These are phyloP conservation scores for Poeciliopsis infans DNA, from an alignment of 2,797 vertebrate species.

Conservation along the genomic window DNA sequence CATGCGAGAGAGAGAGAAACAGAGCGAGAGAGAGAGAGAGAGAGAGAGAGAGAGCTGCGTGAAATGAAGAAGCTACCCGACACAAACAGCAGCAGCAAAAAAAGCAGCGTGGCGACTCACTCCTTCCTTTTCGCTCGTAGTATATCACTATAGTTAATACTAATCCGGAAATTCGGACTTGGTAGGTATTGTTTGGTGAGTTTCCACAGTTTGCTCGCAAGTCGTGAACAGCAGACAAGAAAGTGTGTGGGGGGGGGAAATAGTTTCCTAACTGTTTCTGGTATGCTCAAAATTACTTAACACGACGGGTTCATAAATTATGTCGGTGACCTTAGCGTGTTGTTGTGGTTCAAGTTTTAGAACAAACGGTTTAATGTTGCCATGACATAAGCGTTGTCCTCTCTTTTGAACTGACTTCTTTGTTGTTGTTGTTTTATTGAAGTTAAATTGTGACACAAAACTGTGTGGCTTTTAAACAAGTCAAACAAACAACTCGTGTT, in stretches of 20 bases:
- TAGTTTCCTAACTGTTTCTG: constrained; percentile 1
- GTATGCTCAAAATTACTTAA: background rate
- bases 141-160: constrained; percentile 43
- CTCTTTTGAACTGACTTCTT: background rate
- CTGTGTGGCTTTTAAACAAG: background rate
- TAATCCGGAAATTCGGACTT: constrained; percentile 64
- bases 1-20: background rate
- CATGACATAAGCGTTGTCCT: background rate
- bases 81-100: constrained; percentile 10
- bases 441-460: constrained; percentile 4
- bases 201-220: constrained; percentile 54
- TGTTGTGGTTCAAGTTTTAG: background rate
- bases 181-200: constrained; percentile 74
- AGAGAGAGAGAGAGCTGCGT: background rate
- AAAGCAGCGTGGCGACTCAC: constrained; percentile 13
- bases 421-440: background rate
- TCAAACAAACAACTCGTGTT: constrained; percentile 7
- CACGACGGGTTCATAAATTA: constrained; percentile 2
- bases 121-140: constrained; percentile 2
- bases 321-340: constrained; percentile 15
- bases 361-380: constrained; percentile 17
- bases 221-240: constrained; percentile 12
- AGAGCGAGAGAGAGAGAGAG: background rate
- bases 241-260: background rate
- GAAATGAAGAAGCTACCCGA: constrained; percentile 47